phyloP scores from a whole-genome alignment of 2,113 vertebrate species.

The Petrocephalus zakoni region DNA sequence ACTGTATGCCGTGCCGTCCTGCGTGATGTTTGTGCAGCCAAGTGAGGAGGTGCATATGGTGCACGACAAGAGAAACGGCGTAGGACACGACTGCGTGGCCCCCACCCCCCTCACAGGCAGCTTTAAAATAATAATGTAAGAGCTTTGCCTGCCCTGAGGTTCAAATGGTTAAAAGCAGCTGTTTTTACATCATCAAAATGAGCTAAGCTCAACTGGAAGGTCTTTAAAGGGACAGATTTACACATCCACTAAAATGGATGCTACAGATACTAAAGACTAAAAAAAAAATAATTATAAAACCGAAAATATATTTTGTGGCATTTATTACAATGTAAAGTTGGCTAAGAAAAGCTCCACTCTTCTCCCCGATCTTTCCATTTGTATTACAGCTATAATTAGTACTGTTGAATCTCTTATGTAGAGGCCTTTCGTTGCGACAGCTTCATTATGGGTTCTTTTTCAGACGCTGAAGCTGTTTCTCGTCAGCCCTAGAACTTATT shows the following conservation, averaged over 20 bases:
- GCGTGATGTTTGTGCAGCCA: slow-evolving; percentile 36
- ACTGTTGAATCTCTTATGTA: neutral
- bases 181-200: neutral
- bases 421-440: neutral
- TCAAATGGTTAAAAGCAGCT: neutral
- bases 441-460: neutral
- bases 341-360: neutral
- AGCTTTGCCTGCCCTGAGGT: neutral
- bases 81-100: neutral
- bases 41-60: slow-evolving; percentile 6
- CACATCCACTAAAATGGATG: neutral
- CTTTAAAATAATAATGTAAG: neutral
- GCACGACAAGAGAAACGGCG: neutral
- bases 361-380: neutral
- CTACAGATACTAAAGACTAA: neutral
- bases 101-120: neutral
- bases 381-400: neutral
- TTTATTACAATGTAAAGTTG: neutral
- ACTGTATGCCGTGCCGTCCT: slow-evolving; percentile 34
- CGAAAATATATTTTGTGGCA: neutral
- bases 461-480: neutral
- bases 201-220: neutral
- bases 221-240: neutral
- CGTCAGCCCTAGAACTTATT: neutral
- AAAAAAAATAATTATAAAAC: neutral